A percentile compares a stretch with the other conserved stretches of the same genome.
These are phyloP conservation scores for Cryptocheilus praepositus DNA, from an alignment of 2,888 invertebrate species.

Conservation along the genomic window DNA sequence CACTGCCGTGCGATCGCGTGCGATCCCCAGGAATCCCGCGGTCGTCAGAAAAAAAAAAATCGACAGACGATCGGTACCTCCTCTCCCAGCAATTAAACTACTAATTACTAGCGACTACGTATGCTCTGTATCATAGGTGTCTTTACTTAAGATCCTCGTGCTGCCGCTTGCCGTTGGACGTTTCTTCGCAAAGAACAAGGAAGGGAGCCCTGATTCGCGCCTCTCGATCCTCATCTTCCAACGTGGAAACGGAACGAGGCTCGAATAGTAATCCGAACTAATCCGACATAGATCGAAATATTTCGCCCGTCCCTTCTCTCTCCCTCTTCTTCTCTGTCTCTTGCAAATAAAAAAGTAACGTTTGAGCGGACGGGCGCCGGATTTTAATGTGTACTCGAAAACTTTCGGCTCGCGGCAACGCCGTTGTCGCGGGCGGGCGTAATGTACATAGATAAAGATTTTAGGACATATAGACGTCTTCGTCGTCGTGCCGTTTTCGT, in stretches of 20 bases:
- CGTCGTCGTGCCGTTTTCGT: slow-evolving; percentile 43
- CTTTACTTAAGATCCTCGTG: slow-evolving; percentile 7
- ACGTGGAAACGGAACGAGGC: no score
- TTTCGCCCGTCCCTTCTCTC: no score
- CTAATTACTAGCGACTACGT: not conserved
- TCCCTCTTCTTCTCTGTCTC: no score
- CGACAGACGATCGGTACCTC: slow-evolving; percentile 1
- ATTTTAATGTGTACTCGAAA: no score
- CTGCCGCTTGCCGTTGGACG: slow-evolving; percentile 2
- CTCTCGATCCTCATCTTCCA: no score
- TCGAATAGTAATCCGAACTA: no score
- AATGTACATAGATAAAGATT: slow-evolving; percentile 47
- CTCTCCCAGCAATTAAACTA: not conserved
- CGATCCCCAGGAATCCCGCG: not conserved
- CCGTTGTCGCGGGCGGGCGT: slow-evolving; percentile 32
- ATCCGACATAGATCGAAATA: no score
- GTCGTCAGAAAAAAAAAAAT: not conserved
- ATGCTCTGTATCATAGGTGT: slow-evolving; percentile 10
- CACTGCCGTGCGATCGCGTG: not conserved
- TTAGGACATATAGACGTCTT: slow-evolving; percentile 44
- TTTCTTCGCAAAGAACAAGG: not conserved
- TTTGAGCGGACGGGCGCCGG: no score
- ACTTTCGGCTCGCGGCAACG: not conserved
- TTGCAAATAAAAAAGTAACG: no score
- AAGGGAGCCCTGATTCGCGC: no score